A percentile compares a stretch with the other conserved stretches of the same genome.
Evolutionary conservation across 2,113 vertebrate species (phyloP).

Genomic region (Orcinus orca): DNA sequence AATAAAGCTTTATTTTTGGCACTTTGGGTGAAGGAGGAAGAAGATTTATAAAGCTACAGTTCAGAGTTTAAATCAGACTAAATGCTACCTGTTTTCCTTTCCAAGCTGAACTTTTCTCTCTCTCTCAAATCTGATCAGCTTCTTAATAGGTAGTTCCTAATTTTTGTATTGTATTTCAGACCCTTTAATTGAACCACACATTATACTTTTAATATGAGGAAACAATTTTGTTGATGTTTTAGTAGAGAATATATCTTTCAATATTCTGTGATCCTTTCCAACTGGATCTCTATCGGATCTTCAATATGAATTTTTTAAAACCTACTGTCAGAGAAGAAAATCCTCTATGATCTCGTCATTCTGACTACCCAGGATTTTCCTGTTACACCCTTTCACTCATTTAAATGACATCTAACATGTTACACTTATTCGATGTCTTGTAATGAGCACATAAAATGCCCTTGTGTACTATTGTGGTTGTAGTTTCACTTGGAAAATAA

Average conservation of each 20-base stretch:
- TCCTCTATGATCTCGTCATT: not conserved
- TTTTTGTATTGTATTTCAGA: not conserved
- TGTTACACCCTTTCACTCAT: not conserved
- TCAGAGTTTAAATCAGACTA: not conserved
- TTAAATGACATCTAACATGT: not conserved
- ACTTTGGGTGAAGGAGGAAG: not conserved
- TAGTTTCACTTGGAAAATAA: conserved; percentile 8
- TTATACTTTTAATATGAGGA: not conserved
- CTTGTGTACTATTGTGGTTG: not conserved
- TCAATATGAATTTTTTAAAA: not conserved
- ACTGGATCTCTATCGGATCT: not conserved
- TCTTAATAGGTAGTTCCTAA: not conserved
- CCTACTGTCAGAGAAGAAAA: not conserved
- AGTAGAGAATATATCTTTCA: not conserved
- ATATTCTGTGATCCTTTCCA: not conserved
- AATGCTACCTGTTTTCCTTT: not conserved
- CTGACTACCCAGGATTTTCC: not conserved
- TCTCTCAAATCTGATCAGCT: not conserved
- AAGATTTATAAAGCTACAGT: not conserved
- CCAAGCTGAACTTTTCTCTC: not conserved
- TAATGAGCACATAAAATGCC: not conserved
- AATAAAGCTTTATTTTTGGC: not conserved
- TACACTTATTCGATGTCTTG: fast-evolving
- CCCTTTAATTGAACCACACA: not conserved
- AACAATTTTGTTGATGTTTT: not conserved